These are phyloP conservation scores for Spea bombifrons DNA, from an alignment of 2,113 vertebrate genomes.

Conservation along the genomic window DNA sequence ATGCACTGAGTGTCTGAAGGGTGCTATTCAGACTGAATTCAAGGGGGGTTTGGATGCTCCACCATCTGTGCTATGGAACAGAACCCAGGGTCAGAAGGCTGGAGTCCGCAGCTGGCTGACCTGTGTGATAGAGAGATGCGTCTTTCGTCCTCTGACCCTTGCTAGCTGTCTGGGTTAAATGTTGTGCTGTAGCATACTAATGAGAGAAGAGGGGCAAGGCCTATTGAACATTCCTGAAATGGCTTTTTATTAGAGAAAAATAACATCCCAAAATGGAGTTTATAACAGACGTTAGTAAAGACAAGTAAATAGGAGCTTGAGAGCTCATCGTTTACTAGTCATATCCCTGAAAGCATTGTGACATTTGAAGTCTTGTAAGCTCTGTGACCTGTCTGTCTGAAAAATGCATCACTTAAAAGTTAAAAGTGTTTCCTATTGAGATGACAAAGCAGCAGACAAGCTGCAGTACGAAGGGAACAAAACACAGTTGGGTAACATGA, in stretches of 20 bases:
- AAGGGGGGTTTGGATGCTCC: constrained; percentile 14
- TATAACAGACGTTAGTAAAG: background rate
- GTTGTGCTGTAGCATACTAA: constrained; percentile 18
- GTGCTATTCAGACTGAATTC: constrained; percentile 30
- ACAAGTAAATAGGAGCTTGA: no score
- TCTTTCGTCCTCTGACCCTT: constrained; percentile 32
- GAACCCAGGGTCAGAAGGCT: constrained; percentile 30
- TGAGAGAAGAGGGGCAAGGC: background rate
- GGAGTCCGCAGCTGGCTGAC: constrained; percentile 42
- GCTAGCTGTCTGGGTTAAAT: constrained; percentile 27
- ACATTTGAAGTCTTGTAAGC: no score
- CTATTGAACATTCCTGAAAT: background rate
- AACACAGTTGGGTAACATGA: no score
- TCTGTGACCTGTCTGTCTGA: no score
- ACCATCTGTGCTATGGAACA: constrained; percentile 43
- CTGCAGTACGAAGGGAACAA: no score
- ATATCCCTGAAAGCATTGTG: no score
- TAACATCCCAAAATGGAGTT: background rate
- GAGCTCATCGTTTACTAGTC: no score
- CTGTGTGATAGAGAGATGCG: constrained; percentile 37
- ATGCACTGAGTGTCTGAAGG: constrained; percentile 32
- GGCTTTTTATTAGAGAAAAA: background rate
- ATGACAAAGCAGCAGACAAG: no score
- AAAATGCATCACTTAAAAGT: no score
- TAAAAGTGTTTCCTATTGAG: no score